Evolutionary conservation across 2,797 vertebrate genomes (phyloP).

Genomic region (Darevskia mixta): DNA sequence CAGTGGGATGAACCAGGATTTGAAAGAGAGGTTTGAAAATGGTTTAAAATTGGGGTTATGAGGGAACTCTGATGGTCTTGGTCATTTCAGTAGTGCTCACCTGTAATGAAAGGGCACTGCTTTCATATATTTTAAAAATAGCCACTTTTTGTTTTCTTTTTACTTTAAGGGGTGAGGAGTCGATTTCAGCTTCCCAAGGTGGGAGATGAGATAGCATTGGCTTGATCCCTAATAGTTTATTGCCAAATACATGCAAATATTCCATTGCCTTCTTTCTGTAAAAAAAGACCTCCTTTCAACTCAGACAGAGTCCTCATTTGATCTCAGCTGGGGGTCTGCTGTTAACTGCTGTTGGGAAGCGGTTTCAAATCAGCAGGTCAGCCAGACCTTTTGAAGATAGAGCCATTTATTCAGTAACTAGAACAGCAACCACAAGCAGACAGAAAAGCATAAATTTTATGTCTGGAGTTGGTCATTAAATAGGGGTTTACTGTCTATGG

Average conservation of each 20-base stretch:
- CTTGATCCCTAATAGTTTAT: conserved; percentile 4
- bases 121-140: rapidly evolving
- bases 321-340: conserved; percentile 54
- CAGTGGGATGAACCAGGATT: no score
- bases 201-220: background rate
- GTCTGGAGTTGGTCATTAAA: conserved; percentile 64
- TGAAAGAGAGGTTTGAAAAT: no score
- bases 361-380: conserved; percentile 68
- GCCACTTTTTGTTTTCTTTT: background rate
- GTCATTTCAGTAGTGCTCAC: background rate
- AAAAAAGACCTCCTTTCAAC: conserved; percentile 48
- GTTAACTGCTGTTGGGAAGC: conserved; percentile 58
- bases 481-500: conserved; percentile 58
- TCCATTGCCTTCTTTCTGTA: conserved; percentile 22
- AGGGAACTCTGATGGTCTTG: background rate
- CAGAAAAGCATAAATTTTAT: conserved; percentile 62
- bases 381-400: conserved; percentile 65
- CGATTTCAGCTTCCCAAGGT: background rate
- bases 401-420: conserved; percentile 65
- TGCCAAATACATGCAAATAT: conserved; percentile 17
- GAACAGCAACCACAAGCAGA: conserved; percentile 62
- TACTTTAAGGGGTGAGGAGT: background rate
- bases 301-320: conserved; percentile 50
- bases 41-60: no score
- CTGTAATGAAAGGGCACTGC: background rate